Evolutionary conservation across 2,113 vertebrate species (phyloP).

Genomic region (Tachysurus vachellii): DNA sequence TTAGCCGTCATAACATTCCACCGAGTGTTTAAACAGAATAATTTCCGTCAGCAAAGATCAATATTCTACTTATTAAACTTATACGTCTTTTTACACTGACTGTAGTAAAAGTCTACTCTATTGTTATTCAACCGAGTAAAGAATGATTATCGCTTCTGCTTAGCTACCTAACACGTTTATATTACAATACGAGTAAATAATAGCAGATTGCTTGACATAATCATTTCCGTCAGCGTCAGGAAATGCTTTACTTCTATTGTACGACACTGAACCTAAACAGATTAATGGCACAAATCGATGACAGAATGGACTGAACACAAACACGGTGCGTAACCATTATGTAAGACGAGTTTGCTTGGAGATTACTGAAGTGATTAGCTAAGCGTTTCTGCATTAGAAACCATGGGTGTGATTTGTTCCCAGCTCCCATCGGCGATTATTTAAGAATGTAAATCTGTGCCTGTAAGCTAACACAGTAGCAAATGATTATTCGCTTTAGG

Average conservation of each 20-base stretch:
- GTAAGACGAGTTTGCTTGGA: background rate
- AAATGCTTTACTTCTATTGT: slow-evolving; percentile 7
- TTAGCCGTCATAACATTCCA: slow-evolving; percentile 28
- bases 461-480: slow-evolving; percentile 22
- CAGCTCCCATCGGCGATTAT: background rate
- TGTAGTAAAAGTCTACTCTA: background rate
- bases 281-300: slow-evolving; percentile 36
- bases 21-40: background rate
- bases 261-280: slow-evolving; percentile 15
- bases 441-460: background rate
- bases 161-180: slow-evolving; percentile 1
- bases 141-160: background rate
- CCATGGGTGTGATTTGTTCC: background rate
- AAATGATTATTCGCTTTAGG: background rate
- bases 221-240: background rate
- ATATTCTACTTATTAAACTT: background rate
- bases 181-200: slow-evolving; percentile 10
- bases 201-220: background rate
- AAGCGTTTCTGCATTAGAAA: background rate
- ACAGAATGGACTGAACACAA: slow-evolving; percentile 44
- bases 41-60: background rate
- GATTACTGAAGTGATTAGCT: background rate
- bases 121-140: background rate
- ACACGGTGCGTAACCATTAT: slow-evolving; percentile 26
- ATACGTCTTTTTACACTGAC: background rate